A percentile compares a stretch with the other conserved stretches of the same genome.
Conservation (phyloP, 2,113 vertebrate genomes). For the Neodontobutis hainanensis region DNA sequence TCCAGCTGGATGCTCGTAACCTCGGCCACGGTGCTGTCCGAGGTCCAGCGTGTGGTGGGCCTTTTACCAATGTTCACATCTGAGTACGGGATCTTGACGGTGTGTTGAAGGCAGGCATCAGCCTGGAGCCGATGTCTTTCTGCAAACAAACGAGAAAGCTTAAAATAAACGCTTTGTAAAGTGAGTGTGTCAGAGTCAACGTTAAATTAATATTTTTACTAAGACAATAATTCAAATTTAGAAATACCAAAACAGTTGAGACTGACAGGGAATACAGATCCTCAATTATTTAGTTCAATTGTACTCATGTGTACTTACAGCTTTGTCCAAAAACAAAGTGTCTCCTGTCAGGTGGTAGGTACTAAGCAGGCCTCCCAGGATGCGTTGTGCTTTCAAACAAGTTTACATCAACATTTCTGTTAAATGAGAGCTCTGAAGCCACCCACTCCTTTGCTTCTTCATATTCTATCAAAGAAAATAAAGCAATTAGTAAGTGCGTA, state of each 20-base stretch:
- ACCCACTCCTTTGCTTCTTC: slow-evolving; percentile 89
- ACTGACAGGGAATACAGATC: not conserved
- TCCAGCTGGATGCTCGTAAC: slow-evolving; percentile 95
- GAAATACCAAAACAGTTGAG: not conserved
- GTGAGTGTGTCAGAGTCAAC: not conserved
- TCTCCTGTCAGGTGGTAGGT: slow-evolving; percentile 90
- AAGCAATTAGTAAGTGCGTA: not conserved
- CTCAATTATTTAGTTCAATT: too few species aligned
- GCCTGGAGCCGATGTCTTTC: slow-evolving; percentile 89
- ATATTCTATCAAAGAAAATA: slow-evolving; percentile 80
- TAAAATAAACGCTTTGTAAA: not conserved
- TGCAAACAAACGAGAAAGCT: slow-evolving; percentile 43
- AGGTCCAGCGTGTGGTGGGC: slow-evolving; percentile 93
- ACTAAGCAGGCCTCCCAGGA: slow-evolving; percentile 91
- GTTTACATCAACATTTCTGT: slow-evolving; percentile 92
- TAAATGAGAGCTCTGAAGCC: slow-evolving; percentile 78
- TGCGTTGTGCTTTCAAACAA: slow-evolving; percentile 93
- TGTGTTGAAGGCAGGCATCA: slow-evolving; percentile 91
- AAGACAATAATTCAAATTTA: not conserved
- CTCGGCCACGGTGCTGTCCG: slow-evolving; percentile 93
- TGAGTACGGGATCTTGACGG: slow-evolving; percentile 90
- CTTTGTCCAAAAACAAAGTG: slow-evolving; percentile 87
- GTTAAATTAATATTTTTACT: not conserved
- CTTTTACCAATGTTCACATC: slow-evolving; percentile 91
- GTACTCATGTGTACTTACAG: slow-evolving; percentile 77